These are phyloP conservation scores for Temnothorax unifasciatus DNA, from an alignment of 2,888 invertebrate species.

Conservation along the genomic window DNA sequence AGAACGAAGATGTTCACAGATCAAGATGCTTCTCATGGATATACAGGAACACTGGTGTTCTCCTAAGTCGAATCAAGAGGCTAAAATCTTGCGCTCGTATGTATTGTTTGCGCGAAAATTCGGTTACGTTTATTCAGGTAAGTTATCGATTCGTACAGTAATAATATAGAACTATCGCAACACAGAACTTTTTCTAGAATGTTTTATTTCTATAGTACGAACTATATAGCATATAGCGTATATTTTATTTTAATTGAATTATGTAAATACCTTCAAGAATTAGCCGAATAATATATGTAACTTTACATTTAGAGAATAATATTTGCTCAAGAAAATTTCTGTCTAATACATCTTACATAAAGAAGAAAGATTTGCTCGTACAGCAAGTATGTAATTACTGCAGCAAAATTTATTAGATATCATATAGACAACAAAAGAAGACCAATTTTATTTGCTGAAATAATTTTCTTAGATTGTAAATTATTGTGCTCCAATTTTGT, in stretches of 20 bases:
- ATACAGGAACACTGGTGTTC: slow-evolving; percentile 14
- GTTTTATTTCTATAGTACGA: background rate
- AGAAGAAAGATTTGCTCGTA: background rate
- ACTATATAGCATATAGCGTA: background rate
- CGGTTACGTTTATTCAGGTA: background rate
- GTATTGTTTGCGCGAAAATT: background rate
- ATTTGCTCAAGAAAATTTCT: background rate
- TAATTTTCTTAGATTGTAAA: background rate
- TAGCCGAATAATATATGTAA: background rate
- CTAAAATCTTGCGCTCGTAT: background rate
- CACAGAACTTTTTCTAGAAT: background rate
- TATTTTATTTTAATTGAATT: background rate
- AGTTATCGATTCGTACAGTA: background rate
- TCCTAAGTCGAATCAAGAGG: background rate
- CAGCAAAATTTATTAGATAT: background rate
- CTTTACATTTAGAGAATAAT: background rate
- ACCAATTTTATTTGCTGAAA: background rate
- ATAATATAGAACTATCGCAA: background rate
- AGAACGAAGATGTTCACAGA: background rate
- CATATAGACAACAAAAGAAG: background rate
- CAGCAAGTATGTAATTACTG: background rate
- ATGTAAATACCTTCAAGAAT: background rate
- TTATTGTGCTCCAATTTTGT: background rate
- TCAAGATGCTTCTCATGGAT: slow-evolving; percentile 12
- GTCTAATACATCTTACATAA: background rate